Evolutionary conservation across 2,113 vertebrate species (phyloP).

Genomic region (Deroptyus accipitrinus): DNA sequence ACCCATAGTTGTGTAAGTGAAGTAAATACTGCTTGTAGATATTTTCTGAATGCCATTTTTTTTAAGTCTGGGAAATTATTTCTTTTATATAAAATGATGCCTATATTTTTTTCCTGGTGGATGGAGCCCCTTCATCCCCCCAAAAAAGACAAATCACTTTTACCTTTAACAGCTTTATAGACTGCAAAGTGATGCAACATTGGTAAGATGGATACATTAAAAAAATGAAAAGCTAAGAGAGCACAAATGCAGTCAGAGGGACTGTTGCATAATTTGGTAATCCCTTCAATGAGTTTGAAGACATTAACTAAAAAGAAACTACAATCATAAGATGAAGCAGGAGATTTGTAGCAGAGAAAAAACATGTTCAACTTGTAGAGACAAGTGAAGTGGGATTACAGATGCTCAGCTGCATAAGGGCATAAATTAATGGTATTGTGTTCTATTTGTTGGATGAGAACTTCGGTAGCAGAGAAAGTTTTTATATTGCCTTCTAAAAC

Average conservation of each 20-base stretch:
- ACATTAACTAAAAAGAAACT: not conserved
- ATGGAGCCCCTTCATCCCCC: not conserved
- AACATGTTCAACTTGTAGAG: not conserved
- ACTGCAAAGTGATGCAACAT: not conserved
- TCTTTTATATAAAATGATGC: not conserved
- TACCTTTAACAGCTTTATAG: not conserved
- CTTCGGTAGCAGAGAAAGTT: not conserved
- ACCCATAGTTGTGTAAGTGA: not conserved
- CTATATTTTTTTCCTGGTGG: not conserved
- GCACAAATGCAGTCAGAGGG: not conserved
- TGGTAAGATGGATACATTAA: rapidly evolving
- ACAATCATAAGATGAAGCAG: not conserved
- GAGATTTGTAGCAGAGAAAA: not conserved
- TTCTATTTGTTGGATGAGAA: not conserved
- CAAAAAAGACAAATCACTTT: not conserved
- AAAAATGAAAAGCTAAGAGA: not conserved
- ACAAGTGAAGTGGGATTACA: not conserved
- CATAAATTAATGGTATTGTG: not conserved
- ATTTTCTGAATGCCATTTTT: not conserved
- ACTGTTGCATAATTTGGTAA: not conserved
- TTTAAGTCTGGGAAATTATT: not conserved
- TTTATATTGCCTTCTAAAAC: not conserved
- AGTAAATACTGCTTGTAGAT: not conserved
- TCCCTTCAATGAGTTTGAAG: not conserved
- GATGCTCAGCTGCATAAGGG: not conserved